Base-by-base conservation (phyloP, 1,140 invertebrate genomes). In the Drosophila auraria region DNA sequence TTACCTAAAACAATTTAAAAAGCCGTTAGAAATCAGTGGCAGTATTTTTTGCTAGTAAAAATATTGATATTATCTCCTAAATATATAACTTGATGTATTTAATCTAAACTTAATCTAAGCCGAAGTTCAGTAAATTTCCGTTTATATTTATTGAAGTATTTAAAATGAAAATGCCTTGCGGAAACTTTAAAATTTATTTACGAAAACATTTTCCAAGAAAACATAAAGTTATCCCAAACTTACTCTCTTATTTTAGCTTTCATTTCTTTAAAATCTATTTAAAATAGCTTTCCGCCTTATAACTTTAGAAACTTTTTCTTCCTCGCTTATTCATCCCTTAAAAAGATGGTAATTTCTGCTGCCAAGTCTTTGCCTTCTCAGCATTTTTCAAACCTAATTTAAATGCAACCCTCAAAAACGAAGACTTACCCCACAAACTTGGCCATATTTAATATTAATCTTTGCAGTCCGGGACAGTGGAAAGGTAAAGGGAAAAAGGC, bases 371-470 rank as follows among this genome's bases (percentile, higher is more conserved):
- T 20, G 70, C 44, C 38, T 42, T 56, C 33, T 42, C 70, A 73
- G 68, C 54, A 49, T 66, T 50, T 25, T 53, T 45, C 17, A 54
- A 44, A 56, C 44, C 30, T 38, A 47, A 71, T 71, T 71, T 69
- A 47, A 71, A 71, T 71, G 64, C 68, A 68, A 71, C 68, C 68
- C 68, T 63, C 63, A 56, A 36, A 33, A 23, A 12, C 3, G 23
- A 23, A n/a, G 64, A 47, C 50, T 40, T 44, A 20, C 40, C 50
- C 33, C 33, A 33, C 17, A 56, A 27, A 45, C 20, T 38, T 69
- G 27, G 14, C 23, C 68, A 71, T 71, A 66, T 56, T 71, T 47
- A 69, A 71, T 56, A 71, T 68, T 54, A 71, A 68, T 56, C 54
- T 71, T 53, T 53, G 25, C 49, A 27, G 63, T 15, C 30, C 50